Conservation (phyloP, 2,888 invertebrate species). For the Lasioglossum morio region DNA sequence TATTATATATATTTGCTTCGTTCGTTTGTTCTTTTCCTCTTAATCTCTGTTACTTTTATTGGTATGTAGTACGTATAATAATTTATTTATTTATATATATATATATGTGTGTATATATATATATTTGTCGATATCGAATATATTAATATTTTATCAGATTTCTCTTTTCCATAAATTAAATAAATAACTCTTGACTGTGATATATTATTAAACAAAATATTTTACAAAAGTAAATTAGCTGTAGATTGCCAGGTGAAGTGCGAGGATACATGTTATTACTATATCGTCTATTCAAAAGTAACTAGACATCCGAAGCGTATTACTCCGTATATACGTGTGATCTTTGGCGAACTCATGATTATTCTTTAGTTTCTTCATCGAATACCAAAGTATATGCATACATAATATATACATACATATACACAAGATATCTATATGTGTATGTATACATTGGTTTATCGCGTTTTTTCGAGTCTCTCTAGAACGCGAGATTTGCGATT, state of each 20-base stretch:
- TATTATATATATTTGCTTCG: constrained; percentile 1
- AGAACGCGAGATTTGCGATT: background rate
- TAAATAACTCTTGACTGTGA: constrained; percentile 81
- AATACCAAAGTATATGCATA: constrained; percentile 31
- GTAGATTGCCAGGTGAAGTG: constrained; percentile 71
- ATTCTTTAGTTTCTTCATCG: constrained; percentile 43
- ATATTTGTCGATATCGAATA: constrained; percentile 80
- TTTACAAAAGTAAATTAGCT: constrained; percentile 82
- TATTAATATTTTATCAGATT: constrained; percentile 79
- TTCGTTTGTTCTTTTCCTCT: constrained; percentile 55
- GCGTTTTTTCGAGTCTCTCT: background rate
- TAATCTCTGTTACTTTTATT: constrained; percentile 79
- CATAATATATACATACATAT: constrained; percentile 15
- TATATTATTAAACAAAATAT: constrained; percentile 80
- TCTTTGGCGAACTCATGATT: constrained; percentile 69
- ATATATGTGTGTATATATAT: constrained; percentile 69
- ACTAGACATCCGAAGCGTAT: constrained; percentile 74
- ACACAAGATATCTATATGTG: constrained; percentile 3
- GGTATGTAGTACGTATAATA: constrained; percentile 78
- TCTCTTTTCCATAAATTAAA: constrained; percentile 82
- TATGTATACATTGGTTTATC: background rate
- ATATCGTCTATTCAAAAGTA: constrained; percentile 73
- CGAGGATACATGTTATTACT: constrained; percentile 66
- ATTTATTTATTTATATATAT: constrained; percentile 60
- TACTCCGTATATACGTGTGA: constrained; percentile 53